phyloP scores from a whole-genome alignment of 1,140 invertebrate genomes.

The Chrysopa pallens region DNA sequence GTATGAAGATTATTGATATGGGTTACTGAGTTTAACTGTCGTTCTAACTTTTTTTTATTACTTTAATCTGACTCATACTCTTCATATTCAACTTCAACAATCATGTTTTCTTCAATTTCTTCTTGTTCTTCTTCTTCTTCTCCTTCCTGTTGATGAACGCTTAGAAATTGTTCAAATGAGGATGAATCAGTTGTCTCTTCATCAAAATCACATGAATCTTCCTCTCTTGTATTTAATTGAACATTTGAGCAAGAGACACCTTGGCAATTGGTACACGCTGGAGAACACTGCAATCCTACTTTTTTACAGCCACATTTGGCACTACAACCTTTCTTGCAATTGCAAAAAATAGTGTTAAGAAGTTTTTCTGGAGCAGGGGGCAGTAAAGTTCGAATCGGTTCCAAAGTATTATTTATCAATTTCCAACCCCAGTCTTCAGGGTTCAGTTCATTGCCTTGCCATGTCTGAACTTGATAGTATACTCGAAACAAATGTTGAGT shows the following conservation, averaged over 20 bases:
- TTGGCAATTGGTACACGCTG: conserved; percentile 13
- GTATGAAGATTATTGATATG: too few species aligned
- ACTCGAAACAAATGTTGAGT: conserved; percentile 12
- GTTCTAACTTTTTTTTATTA: too few species aligned
- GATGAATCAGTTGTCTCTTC: too few species aligned
- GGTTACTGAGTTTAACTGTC: too few species aligned
- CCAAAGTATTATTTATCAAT: conserved; percentile 10
- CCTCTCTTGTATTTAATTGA: conserved; percentile 7
- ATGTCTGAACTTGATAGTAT: conserved; percentile 8
- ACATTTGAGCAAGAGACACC: conserved; percentile 11
- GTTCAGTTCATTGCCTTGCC: conserved; percentile 11
- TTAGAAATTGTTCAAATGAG: too few species aligned
- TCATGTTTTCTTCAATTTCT: too few species aligned
- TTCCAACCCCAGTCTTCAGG: conserved; percentile 8
- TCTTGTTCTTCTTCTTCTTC: too few species aligned
- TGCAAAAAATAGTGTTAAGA: conserved; percentile 9
- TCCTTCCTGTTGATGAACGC: too few species aligned
- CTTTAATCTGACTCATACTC: too few species aligned
- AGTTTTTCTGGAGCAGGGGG: conserved; percentile 13
- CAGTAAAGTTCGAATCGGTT: conserved; percentile 13
- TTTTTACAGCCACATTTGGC: conserved; percentile 12
- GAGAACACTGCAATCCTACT: conserved; percentile 12
- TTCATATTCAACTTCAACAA: too few species aligned
- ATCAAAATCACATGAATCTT: conserved; percentile 6
- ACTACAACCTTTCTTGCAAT: conserved; percentile 9